These are phyloP conservation scores for Drosophila paramelanica DNA, from an alignment of 2,888 invertebrate genomes.

Conservation along the genomic window DNA sequence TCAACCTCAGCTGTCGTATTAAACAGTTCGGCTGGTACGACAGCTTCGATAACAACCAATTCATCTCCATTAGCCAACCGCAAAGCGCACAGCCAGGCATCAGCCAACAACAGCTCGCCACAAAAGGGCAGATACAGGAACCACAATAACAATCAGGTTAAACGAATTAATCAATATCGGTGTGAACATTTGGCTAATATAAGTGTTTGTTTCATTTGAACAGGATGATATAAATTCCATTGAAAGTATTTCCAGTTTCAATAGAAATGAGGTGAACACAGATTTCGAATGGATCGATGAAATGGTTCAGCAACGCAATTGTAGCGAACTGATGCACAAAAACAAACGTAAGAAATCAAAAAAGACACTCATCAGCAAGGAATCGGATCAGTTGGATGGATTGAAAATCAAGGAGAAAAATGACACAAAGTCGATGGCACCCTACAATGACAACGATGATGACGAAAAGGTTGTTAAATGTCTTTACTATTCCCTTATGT, in stretches of 20 bases:
- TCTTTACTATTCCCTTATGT: slow-evolving; percentile 84
- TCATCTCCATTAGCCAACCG: slow-evolving; percentile 58
- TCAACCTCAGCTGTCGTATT: slow-evolving; percentile 55
- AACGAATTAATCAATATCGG: background rate
- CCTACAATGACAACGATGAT: slow-evolving; percentile 60
- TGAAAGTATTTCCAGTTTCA: slow-evolving; percentile 77
- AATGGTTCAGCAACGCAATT: slow-evolving; percentile 59
- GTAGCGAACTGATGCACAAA: slow-evolving; percentile 66
- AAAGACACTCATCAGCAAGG: slow-evolving; percentile 53
- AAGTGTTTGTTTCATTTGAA: background rate
- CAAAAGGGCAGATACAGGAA: slow-evolving; percentile 67
- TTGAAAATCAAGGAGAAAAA: slow-evolving; percentile 50
- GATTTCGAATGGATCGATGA: slow-evolving; percentile 78
- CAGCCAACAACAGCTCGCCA: slow-evolving; percentile 38
- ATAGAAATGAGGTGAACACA: slow-evolving; percentile 45
- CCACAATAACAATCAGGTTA: slow-evolving; percentile 80
- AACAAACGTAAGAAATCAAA: slow-evolving; percentile 80
- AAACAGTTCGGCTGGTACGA: slow-evolving; percentile 74
- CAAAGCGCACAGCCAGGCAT: slow-evolving; percentile 32
- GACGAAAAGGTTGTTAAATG: slow-evolving; percentile 84
- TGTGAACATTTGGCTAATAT: background rate
- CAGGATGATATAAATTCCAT: slow-evolving; percentile 84
- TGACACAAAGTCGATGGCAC: slow-evolving; percentile 46
- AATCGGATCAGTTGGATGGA: slow-evolving; percentile 76
- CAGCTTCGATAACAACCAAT: slow-evolving; percentile 69